Conservation (phyloP, 2,888 invertebrate species). For the Scaptomyza caliginosa region DNA sequence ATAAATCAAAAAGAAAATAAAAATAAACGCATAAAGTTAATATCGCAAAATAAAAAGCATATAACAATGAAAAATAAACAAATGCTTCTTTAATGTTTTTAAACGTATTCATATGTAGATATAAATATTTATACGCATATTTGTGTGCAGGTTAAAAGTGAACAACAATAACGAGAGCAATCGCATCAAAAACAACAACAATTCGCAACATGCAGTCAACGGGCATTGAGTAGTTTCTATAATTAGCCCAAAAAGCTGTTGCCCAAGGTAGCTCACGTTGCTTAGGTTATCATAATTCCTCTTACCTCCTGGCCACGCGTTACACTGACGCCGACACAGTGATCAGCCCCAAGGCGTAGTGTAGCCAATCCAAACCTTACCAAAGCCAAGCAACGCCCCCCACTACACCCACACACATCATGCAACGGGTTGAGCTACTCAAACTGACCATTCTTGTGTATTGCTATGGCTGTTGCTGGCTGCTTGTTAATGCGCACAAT, state of each 20-base stretch:
- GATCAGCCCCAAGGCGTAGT: background rate
- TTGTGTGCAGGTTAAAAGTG: conserved; percentile 33
- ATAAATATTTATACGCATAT: conserved; percentile 14
- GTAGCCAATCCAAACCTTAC: background rate
- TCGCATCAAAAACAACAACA: conserved; percentile 12
- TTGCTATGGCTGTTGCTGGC: conserved; percentile 36
- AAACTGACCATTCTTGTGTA: conserved; percentile 28
- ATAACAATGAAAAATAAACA: conserved; percentile 38
- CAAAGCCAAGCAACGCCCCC: conserved; percentile 3
- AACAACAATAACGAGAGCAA: conserved; percentile 18
- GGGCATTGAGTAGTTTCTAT: conserved; percentile 40
- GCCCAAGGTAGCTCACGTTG: background rate
- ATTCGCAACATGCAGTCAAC: conserved; percentile 33
- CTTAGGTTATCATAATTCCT: conserved; percentile 2
- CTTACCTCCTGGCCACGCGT: background rate
- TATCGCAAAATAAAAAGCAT: conserved; percentile 43
- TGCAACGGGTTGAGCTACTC: conserved; percentile 31
- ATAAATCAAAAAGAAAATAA: conserved; percentile 29
- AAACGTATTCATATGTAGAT: conserved; percentile 2
- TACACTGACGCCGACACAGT: conserved; percentile 3
- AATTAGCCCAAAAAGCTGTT: conserved; percentile 33
- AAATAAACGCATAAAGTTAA: conserved; percentile 48
- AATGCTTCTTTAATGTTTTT: conserved; percentile 39
- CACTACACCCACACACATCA: conserved; percentile 11
- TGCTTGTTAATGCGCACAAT: conserved; percentile 77